These are phyloP conservation scores for Atrina japonica DNA, from an alignment of 2,888 invertebrate species.

Conservation along the genomic window DNA sequence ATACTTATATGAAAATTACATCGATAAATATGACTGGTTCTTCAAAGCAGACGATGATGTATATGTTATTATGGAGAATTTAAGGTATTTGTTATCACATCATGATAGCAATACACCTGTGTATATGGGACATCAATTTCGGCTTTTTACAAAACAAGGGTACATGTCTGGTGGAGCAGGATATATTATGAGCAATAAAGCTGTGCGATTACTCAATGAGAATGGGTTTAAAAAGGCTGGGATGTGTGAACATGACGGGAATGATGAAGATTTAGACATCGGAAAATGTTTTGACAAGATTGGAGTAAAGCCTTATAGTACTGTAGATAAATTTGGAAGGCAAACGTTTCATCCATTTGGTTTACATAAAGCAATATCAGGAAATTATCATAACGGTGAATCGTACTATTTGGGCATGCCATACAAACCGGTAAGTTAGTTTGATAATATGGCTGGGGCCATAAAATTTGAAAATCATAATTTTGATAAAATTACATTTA, in stretches of 20 bases:
- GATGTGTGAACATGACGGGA: conserved; percentile 48
- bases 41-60: conserved; percentile 98
- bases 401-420: conserved; percentile 13
- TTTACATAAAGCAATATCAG: conserved; percentile 18
- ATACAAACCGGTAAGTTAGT: conserved; percentile 2
- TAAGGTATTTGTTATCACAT: conserved; percentile 84
- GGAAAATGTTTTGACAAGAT: conserved; percentile 66
- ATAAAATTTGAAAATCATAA: too few relatives aligned
- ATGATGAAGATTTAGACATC: conserved; percentile 70
- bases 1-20: conserved; percentile 90
- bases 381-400: conserved; percentile 3
- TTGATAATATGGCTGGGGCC: background rate
- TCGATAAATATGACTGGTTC: conserved; percentile 95
- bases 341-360: conserved; percentile 68
- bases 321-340: conserved; percentile 62
- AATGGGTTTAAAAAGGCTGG: conserved; percentile 81
- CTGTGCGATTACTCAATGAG: conserved; percentile 86
- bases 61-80: conserved; percentile 96
- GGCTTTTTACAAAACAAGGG: conserved; percentile 65
- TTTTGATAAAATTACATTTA: too few relatives aligned
- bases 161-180: conserved; percentile 84
- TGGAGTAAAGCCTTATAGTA: conserved; percentile 61
- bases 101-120: conserved; percentile 85
- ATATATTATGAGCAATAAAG: conserved; percentile 93
- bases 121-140: conserved; percentile 85